These are phyloP conservation scores for Turdus rufiventris DNA, from an alignment of 2,113 vertebrate species.

Conservation along the genomic window DNA sequence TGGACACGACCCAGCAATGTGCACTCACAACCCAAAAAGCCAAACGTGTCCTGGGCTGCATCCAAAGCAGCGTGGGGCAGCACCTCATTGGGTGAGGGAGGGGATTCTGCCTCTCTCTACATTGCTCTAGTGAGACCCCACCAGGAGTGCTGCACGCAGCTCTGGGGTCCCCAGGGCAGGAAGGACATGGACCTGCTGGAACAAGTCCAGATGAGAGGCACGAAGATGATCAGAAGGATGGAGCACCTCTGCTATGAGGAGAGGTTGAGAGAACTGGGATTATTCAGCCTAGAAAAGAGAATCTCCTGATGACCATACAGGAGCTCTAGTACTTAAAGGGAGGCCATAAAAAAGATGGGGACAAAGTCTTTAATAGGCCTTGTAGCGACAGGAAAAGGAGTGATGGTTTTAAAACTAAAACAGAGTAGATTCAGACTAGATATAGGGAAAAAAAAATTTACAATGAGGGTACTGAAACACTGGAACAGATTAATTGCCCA, in stretches of 20 bases:
- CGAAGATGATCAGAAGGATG: too few relatives aligned
- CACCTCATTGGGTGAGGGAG: not conserved
- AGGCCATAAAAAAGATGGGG: not conserved
- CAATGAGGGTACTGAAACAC: not conserved
- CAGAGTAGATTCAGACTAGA: not conserved
- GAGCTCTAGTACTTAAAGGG: not conserved
- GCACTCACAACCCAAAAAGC: not conserved
- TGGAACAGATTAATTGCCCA: not conserved
- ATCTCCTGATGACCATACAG: not conserved
- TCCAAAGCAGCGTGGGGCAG: accelerated
- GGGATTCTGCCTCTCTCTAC: not conserved
- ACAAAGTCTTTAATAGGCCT: not conserved
- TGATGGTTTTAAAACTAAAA: not conserved
- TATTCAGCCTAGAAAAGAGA: not conserved
- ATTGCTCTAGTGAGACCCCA: not conserved
- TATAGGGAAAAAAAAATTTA: accelerated
- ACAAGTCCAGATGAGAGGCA: not conserved
- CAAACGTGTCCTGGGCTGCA: accelerated
- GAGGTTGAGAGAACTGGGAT: not conserved
- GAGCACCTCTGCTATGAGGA: not conserved
- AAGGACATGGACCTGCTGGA: accelerated
- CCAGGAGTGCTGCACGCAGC: not conserved
- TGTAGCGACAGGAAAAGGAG: not conserved
- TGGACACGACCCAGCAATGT: not conserved
- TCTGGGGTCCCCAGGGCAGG: not conserved